phyloP scores from a whole-genome alignment of 1,140 invertebrate species.

The Zaprionus kolodkinae region DNA sequence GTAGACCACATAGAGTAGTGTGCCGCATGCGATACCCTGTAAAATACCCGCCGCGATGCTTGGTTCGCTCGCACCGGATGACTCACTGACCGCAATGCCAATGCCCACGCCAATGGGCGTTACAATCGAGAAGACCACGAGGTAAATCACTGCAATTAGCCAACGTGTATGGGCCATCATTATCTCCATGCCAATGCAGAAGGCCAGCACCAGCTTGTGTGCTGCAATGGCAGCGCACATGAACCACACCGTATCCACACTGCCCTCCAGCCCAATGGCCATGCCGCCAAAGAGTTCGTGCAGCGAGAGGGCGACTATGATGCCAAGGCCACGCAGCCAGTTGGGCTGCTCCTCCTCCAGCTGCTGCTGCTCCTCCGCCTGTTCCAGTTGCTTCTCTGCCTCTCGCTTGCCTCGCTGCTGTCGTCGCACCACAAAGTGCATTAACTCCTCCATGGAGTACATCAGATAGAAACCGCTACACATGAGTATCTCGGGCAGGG shows the following conservation, averaged over 20 bases:
- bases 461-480: conserved; percentile 92
- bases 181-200: conserved; percentile 92
- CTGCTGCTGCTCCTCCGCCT: conserved; percentile 84
- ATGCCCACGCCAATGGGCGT: conserved; percentile 91
- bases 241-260: conserved; percentile 89
- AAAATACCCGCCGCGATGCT: conserved; percentile 86
- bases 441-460: conserved; percentile 92
- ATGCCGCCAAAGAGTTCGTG: conserved; percentile 96
- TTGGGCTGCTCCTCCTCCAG: conserved; percentile 64
- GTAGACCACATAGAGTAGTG: conserved; percentile 95
- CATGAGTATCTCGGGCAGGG: conserved; percentile 89
- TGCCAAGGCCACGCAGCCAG: conserved; percentile 89
- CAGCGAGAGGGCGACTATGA: conserved; percentile 93
- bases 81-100: conserved; percentile 87
- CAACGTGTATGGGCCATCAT: conserved; percentile 88
- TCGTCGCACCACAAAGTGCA: conserved; percentile 88
- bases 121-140: conserved; percentile 90
- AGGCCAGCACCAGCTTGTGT: conserved; percentile 95
- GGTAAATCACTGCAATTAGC: conserved; percentile 87
- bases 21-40: conserved; percentile 86
- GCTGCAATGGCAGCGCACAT: conserved; percentile 93
- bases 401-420: conserved; percentile 75
- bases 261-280: conserved; percentile 92
- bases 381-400: background rate
- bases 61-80: conserved; percentile 86